phyloP scores from a whole-genome alignment of 2,797 vertebrate species.

The Labroides dimidiatus region DNA sequence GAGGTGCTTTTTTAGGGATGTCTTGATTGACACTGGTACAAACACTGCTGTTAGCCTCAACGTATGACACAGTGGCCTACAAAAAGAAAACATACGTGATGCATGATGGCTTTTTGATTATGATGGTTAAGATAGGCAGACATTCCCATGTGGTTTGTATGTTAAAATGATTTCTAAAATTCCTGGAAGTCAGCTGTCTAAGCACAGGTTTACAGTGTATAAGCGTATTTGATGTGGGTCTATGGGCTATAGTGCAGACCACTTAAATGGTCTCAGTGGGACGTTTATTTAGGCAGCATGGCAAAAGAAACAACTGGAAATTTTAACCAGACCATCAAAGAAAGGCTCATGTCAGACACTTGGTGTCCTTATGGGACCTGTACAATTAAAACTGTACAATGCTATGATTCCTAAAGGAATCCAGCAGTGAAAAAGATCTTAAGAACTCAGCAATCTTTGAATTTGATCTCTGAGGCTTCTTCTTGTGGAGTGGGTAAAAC shows the following conservation, averaged over 20 bases:
- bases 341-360: slow-evolving; percentile 65
- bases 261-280: slow-evolving; percentile 69
- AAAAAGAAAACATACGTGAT: slow-evolving; percentile 48
- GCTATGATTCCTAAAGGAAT: slow-evolving; percentile 3
- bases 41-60: slow-evolving; percentile 16
- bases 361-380: slow-evolving; percentile 61
- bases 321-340: slow-evolving; percentile 56
- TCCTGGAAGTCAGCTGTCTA: slow-evolving; percentile 69
- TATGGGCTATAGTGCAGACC: slow-evolving; percentile 55
- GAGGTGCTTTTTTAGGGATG: background rate
- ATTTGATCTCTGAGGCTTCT: slow-evolving; percentile 15
- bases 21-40: background rate
- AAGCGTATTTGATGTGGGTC: slow-evolving; percentile 79
- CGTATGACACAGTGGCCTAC: slow-evolving; percentile 55
- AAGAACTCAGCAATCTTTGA: slow-evolving; percentile 8
- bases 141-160: slow-evolving; percentile 65
- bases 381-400: slow-evolving; percentile 39
- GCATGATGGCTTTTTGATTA: slow-evolving; percentile 71
- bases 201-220: slow-evolving; percentile 63
- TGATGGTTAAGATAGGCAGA: slow-evolving; percentile 58
- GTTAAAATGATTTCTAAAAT: slow-evolving; percentile 66
- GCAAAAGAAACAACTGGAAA: slow-evolving; percentile 72
- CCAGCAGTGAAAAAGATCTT: slow-evolving; percentile 27
- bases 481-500: slow-evolving; percentile 20
- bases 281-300: slow-evolving; percentile 78